Evolutionary conservation across 2,888 invertebrate species (phyloP), one percentile per base, ranked within the genome.

Genomic region (Petrolisthes cinctipes): DNA sequence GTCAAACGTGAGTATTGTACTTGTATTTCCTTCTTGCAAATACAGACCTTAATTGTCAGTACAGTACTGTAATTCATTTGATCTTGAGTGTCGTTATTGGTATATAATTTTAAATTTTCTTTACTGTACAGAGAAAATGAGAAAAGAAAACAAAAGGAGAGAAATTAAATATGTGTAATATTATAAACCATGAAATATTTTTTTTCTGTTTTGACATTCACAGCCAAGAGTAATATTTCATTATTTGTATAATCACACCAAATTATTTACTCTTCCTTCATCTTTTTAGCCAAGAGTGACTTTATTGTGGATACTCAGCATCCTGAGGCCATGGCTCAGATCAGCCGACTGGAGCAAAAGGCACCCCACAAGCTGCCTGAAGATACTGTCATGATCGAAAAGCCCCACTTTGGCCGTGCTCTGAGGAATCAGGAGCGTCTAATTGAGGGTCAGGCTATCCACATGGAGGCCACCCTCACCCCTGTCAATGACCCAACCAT

Each of bases 401-500:
- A 96, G 92, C 98, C 97, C 0, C 96, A 97, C 92, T 98, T 98
- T 92, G 97, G 97, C 85, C 95, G 97, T 91, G 97, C 97, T 7
- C 93, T 98, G 91, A 97, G 97, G 92, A 97, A 96, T 92, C 94
- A 95, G 86, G 97, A 96, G 66, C 91, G 68, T n/a, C 95, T 97
- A 20, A 94, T 96, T 14, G 98, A 99, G 94, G 98, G 98, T 51
- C 95, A 95, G 89, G 96, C 96, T 85, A 96, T 97, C 87, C 98
- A 98, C 93, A 94, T 99, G 91, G 98, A 98, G 93, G 98, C 98
- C 0, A 98, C 98, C 5, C 94, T 99, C 61, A 97, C 98, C 0
- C 99, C 99, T 0, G 97, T 99, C 68, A 98, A 99, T 92, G 99
- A 99, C 93, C 98, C 99, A 5, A 98, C 98, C 9, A 99, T 99